phyloP scores from a whole-genome alignment of 2,797 vertebrate species.

The Myotis vivesi region DNA sequence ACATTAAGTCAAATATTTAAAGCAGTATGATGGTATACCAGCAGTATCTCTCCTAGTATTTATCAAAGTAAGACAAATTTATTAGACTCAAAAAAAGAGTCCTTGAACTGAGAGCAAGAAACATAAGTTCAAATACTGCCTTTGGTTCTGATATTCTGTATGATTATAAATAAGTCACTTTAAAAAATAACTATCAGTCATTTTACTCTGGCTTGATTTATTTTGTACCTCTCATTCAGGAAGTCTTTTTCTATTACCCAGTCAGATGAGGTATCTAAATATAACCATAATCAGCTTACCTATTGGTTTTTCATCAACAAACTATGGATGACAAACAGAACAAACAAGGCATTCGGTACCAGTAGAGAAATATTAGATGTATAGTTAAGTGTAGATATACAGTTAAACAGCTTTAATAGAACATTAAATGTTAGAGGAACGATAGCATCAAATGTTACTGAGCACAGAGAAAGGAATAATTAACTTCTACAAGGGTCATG shows the following conservation, averaged over 20 bases:
- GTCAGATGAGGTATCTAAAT: background rate
- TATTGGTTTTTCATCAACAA: background rate
- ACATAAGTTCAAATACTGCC: background rate
- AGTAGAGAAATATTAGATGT: background rate
- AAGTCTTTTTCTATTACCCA: background rate
- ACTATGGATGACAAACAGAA: background rate
- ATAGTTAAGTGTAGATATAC: background rate
- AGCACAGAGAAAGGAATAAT: background rate
- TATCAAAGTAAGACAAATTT: background rate
- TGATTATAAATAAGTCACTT: background rate
- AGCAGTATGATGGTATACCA: background rate
- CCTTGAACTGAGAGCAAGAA: background rate
- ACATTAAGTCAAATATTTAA: conserved; percentile 2
- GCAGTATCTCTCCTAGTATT: background rate
- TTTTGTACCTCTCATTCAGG: background rate
- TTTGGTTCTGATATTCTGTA: background rate
- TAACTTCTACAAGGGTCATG: background rate
- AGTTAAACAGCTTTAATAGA: background rate
- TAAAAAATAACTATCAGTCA: background rate
- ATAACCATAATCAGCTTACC: background rate
- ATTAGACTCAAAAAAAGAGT: background rate
- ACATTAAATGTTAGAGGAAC: background rate
- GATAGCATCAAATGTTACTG: background rate
- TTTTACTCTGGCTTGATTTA: background rate
- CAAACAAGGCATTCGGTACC: background rate